Evolutionary conservation across 2,113 vertebrate species (phyloP), one percentile per base, ranked within the genome.

Genomic region (Willisornis vidua): DNA sequence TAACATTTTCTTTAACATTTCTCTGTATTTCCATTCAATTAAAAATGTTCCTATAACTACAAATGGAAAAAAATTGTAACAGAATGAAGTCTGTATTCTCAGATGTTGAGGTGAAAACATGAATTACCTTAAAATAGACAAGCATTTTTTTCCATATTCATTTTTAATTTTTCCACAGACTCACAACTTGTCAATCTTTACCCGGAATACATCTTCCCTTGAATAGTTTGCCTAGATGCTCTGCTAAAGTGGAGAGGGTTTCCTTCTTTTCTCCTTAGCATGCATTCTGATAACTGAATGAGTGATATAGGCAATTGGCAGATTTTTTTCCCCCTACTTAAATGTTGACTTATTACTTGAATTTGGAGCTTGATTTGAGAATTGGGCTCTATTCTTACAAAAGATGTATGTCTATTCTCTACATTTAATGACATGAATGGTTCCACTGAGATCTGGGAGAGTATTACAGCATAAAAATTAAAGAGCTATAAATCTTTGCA

Each of bases 71-170:
- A 81, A 82, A 35, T 8, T 91, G 68, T 25, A 77, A 59, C 55
- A 84, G 59, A 81, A 35, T 14, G 41, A 87, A 41, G 33, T 75
- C 45, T 90, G 20, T 63, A 71, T 89, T 93, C 93, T 94, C 61
- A 80, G 72, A 65, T 52, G 26, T 45, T 92, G 57, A 90, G 43
- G 35, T 78, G 52, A 89, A 93, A 87, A 62, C 58, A 81, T 33
- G 39, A 95, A 81, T 85, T 92, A 62, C 39, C 22, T 92, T 89
- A 55, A 88, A 89, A 84, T 66, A 95, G 26, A 29, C 33, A 92
- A 48, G 31, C 16, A 45, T 61, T 65, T n/a, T 75, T 80, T 92
- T 86, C 55, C 23, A 59, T 65, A 65, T n/a, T 83, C 2, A 59
- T 62, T 93, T 89, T 67, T 33, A 74, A 49, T 51, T 90, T 91